These are phyloP conservation scores for Tyrannus savana DNA, from an alignment of 2,113 vertebrate genomes.

Conservation along the genomic window DNA sequence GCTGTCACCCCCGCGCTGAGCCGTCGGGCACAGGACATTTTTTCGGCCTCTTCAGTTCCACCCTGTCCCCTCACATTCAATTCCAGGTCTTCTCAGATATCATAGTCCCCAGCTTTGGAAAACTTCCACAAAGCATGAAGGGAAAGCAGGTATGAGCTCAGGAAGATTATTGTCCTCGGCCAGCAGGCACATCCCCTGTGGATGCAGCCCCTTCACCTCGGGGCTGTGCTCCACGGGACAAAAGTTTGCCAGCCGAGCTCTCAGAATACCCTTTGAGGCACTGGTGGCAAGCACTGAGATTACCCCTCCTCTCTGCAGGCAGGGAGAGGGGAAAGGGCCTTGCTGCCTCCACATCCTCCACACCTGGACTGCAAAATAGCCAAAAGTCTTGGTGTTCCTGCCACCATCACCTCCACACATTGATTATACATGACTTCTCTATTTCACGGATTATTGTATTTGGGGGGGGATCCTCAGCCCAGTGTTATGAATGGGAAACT, in stretches of 20 bases:
- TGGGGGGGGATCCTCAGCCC: background rate
- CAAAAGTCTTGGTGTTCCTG: background rate
- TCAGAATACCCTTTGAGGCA: too few relatives aligned
- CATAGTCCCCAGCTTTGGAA: background rate
- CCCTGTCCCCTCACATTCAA: rapidly evolving
- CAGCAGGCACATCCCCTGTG: rapidly evolving
- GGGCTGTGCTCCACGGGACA: background rate
- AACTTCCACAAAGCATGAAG: background rate
- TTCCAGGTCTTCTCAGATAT: background rate
- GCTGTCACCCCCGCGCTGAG: background rate
- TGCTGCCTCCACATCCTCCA: background rate
- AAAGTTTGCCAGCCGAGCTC: rapidly evolving
- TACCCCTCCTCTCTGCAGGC: rapidly evolving
- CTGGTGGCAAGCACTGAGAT: rapidly evolving
- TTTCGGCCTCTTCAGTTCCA: background rate
- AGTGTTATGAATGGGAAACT: background rate
- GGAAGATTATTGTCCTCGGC: rapidly evolving
- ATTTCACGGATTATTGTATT: background rate
- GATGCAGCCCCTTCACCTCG: rapidly evolving
- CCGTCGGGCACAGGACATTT: rapidly evolving
- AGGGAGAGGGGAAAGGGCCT: background rate
- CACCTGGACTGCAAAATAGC: background rate
- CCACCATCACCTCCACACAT: background rate
- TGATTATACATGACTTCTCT: background rate
- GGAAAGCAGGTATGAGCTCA: background rate